Evolutionary conservation across 2,888 invertebrate genomes (phyloP), one percentile per base, ranked within the genome.

Genomic region (Operophtera brumata): DNA sequence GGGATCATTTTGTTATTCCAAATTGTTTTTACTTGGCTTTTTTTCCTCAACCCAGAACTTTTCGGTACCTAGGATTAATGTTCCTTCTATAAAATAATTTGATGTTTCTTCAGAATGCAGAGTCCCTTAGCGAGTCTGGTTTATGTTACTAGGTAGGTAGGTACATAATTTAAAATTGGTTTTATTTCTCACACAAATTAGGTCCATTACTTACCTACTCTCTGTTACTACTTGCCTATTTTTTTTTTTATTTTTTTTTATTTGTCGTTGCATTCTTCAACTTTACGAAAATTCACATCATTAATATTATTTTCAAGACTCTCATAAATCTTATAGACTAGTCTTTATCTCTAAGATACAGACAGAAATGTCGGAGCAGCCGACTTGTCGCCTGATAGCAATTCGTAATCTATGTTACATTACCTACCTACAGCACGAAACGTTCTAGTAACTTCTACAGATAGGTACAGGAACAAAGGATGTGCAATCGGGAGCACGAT

Each of bases 391-490:
- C 64, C 62, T 52, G 66, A 66, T 70, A 69, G 46, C 50, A 59
- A 57, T 47, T 25, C 49, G 55, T 61, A 63, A 61, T 62, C 55
- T 64, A 47, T 60, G 51, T 65, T 66, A 62, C n/a, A n/a, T n/a
- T n/a, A n/a, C n/a, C n/a, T n/a, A n/a, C n/a, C n/a, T n/a, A n/a
- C 63, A 62, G 63, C 60, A 62, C 63, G 44, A 57, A 50, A 51
- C n/a, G 54, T 67, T 73, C 71, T 70, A 69, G 63, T 11, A 65
- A 57, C 43, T 70, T 67, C 64, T 65, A 13, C 54, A 51, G 46
- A 37, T 53, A 51, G 46, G 35, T 53, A 62, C 57, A 56, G 62
- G 57, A 58, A 62, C 45, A 57, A 58, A 56, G 47, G 47, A 55
- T 57, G 13, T 25, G 40, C 34, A 14, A 28, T 41, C 11, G 12